A percentile compares a stretch with the other conserved stretches of the same genome.
Conservation (phyloP, 2,797 vertebrate genomes). For the Lithobates sylvaticus region DNA sequence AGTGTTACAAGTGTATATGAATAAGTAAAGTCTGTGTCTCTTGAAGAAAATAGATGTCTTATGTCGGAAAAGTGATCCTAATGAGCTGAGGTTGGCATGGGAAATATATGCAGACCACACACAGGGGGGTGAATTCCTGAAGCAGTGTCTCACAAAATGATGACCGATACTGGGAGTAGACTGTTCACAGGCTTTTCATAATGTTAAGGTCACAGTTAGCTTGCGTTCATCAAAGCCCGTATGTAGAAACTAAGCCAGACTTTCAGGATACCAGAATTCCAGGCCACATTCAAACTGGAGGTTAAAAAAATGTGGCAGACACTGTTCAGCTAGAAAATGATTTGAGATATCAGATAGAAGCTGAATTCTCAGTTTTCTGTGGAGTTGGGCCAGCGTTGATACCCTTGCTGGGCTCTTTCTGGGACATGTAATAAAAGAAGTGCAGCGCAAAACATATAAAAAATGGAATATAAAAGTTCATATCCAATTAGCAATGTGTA, state of each 20-base stretch:
- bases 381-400: no score
- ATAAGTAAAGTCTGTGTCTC: background rate
- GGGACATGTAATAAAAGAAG: no score
- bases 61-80: constrained; percentile 9
- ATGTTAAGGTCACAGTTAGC: constrained; percentile 30
- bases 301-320: background rate
- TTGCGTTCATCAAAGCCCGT: constrained; percentile 12
- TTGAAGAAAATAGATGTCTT: background rate
- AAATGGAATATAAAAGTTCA: no score
- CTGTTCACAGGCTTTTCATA: constrained; percentile 18
- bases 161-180: constrained; percentile 11
- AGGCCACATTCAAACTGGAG: background rate
- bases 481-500: no score
- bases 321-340: background rate
- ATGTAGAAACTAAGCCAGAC: constrained; percentile 19
- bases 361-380: no score
- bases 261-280: background rate
- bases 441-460: no score
- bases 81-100: background rate
- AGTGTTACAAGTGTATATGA: background rate
- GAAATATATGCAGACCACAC: constrained; percentile 26
- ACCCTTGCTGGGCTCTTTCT: no score
- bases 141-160: constrained; percentile 15
- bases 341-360: no score
- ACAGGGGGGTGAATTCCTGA: constrained; percentile 20